A percentile compares a stretch with the other conserved stretches of the same genome.
Evolutionary conservation across 2,797 vertebrate genomes (phyloP).

Genomic region (Artibeus jamaicensis): DNA sequence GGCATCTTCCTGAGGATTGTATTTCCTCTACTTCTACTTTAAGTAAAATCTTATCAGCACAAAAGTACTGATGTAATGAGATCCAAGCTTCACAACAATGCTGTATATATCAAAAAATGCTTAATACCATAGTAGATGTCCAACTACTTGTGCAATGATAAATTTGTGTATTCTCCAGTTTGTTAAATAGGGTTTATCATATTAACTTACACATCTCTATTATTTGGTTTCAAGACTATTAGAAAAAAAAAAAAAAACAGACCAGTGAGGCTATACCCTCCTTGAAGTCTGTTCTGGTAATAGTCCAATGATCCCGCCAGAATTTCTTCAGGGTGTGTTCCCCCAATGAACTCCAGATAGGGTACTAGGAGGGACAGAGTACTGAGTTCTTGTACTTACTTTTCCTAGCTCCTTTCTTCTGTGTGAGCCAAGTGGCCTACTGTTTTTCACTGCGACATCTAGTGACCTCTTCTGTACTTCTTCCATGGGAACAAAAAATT

Average conservation of each 20-base stretch:
- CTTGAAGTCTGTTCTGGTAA: background rate
- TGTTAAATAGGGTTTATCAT: constrained; percentile 6
- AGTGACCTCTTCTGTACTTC: constrained; percentile 88
- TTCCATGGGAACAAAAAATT: constrained; percentile 90
- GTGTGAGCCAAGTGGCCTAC: constrained; percentile 88
- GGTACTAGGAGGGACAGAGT: background rate
- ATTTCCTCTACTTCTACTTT: background rate
- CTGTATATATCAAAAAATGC: background rate
- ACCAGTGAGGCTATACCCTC: background rate
- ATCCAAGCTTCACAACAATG: background rate
- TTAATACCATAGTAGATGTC: background rate
- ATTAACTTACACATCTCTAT: background rate
- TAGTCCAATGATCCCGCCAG: background rate
- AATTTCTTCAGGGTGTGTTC: background rate
- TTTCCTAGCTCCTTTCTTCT: constrained; percentile 94
- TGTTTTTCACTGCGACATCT: constrained; percentile 95
- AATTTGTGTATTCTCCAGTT: background rate
- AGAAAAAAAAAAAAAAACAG: background rate
- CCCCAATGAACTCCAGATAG: background rate
- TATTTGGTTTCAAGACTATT: background rate
- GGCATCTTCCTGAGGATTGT: background rate
- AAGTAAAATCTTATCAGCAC: background rate
- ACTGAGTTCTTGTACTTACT: constrained; percentile 80
- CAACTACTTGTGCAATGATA: background rate
- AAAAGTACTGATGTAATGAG: constrained; percentile 17